A percentile compares a stretch with the other conserved stretches of the same genome.
Evolutionary conservation across 2,888 invertebrate genomes (phyloP).

Genomic region (Oxycera nigricornis): DNA sequence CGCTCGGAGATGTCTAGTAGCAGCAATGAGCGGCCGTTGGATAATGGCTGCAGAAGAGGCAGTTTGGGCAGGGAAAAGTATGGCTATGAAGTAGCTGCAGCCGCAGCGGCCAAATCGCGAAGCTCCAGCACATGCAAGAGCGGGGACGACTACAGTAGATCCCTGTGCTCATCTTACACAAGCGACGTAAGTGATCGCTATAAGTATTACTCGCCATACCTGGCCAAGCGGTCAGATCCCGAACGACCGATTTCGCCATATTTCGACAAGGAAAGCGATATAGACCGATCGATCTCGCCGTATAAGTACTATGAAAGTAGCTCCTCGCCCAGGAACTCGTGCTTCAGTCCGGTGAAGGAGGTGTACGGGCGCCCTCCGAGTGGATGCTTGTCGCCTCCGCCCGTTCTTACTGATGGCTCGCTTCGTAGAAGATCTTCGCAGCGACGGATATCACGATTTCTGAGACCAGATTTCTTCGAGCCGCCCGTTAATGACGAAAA

Average conservation of each 20-base stretch:
- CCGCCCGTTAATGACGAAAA: conserved; percentile 70
- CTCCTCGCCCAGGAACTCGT: conserved; percentile 49
- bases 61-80: conserved; percentile 49
- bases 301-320: conserved; percentile 54
- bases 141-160: conserved; percentile 54
- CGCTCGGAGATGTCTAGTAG: conserved; percentile 7
- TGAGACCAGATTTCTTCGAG: conserved; percentile 81
- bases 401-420: conserved; percentile 52
- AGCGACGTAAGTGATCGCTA: conserved; percentile 60
- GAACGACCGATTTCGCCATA: conserved; percentile 50
- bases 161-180: conserved; percentile 54
- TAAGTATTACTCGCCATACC: conserved; percentile 59
- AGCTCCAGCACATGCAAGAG: conserved; percentile 55
- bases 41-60: conserved; percentile 37
- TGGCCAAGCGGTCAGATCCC: conserved; percentile 42
- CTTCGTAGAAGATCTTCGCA: conserved; percentile 61
- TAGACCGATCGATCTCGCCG: conserved; percentile 49
- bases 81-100: conserved; percentile 49
- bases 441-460: conserved; percentile 74
- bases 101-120: conserved; percentile 50
- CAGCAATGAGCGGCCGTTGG: conserved; percentile 16
- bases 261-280: conserved; percentile 53
- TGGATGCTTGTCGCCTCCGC: conserved; percentile 55
- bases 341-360: conserved; percentile 45
- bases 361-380: conserved; percentile 56